These are phyloP conservation scores for Oryctes rhinoceros DNA, from an alignment of 1,140 invertebrate genomes.

Conservation along the genomic window DNA sequence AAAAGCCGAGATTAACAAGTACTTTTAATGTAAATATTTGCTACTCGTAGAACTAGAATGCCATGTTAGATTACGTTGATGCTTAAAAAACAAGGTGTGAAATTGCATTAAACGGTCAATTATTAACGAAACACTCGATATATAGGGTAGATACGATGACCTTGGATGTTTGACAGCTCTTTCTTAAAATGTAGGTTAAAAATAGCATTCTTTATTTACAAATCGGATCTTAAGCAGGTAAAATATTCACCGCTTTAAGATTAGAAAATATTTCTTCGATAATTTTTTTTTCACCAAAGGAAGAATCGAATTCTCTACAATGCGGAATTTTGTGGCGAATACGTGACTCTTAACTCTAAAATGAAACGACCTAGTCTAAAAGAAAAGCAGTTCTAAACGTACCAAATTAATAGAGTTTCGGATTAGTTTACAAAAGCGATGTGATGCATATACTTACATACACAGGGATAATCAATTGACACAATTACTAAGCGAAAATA, in stretches of 20 bases:
- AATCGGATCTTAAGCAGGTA: conserved; percentile 7
- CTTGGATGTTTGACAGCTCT: conserved; percentile 37
- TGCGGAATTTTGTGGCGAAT: too few species aligned
- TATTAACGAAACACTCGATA: background rate
- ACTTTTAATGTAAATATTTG: too few species aligned
- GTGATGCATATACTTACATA: background rate
- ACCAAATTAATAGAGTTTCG: conserved; percentile 7
- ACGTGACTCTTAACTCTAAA: background rate
- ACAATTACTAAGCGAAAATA: conserved; percentile 33
- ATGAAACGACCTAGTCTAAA: background rate
- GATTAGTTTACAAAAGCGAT: conserved; percentile 26
- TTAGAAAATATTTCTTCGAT: background rate
- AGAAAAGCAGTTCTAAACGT: background rate
- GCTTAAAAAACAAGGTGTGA: too few species aligned
- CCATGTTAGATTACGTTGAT: too few species aligned
- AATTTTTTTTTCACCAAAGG: too few species aligned
- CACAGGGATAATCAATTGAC: background rate
- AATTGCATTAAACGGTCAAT: background rate
- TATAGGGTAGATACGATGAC: conserved; percentile 10
- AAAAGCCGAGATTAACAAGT: too few species aligned
- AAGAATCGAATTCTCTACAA: too few species aligned
- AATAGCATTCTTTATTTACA: conserved; percentile 41
- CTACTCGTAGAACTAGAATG: too few species aligned
- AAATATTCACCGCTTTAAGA: background rate
- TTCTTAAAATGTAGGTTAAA: conserved; percentile 36